These are phyloP conservation scores for Siderastrea radians DNA, from an alignment of 92 coral and sea anemone genomes.

Conservation along the genomic window DNA sequence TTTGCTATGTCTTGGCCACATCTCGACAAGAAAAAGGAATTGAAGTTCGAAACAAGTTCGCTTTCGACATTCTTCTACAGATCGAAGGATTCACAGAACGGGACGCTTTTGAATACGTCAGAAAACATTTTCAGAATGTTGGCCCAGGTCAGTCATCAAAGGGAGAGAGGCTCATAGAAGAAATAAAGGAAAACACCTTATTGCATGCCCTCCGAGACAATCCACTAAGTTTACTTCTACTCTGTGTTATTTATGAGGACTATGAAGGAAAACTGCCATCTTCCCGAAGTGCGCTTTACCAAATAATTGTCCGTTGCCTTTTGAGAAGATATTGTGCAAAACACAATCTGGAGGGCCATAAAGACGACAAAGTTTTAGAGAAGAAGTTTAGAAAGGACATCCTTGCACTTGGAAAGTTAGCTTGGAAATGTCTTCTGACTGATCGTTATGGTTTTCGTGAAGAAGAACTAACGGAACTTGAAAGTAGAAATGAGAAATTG, in stretches of 20 bases:
- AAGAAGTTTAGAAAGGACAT: no score
- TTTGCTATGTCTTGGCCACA: slow-evolving; percentile 2
- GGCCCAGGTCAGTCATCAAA: slow-evolving; percentile 1
- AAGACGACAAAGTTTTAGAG: no score
- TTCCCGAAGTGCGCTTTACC: neutral
- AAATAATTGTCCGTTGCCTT: no score
- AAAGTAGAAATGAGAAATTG: neutral
- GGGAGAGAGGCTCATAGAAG: slow-evolving; percentile 9
- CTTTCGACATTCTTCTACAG: neutral
- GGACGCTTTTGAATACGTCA: neutral
- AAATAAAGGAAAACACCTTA: neutral
- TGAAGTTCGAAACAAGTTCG: slow-evolving; percentile 3
- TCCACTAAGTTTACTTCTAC: slow-evolving; percentile 28
- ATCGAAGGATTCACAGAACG: neutral
- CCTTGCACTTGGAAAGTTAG: no score
- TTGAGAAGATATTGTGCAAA: no score
- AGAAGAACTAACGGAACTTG: no score
- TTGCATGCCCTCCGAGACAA: slow-evolving; percentile 1
- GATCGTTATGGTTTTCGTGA: no score
- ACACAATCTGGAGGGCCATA: no score
- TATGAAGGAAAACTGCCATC: slow-evolving; percentile 8
- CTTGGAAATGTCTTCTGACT: no score
- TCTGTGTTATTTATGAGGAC: slow-evolving; percentile 30
- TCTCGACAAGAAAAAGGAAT: slow-evolving; percentile 15
- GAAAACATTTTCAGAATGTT: slow-evolving; percentile 8